Base-by-base conservation (phyloP, 2,888 invertebrate genomes). In the Drosophila infuscata region DNA sequence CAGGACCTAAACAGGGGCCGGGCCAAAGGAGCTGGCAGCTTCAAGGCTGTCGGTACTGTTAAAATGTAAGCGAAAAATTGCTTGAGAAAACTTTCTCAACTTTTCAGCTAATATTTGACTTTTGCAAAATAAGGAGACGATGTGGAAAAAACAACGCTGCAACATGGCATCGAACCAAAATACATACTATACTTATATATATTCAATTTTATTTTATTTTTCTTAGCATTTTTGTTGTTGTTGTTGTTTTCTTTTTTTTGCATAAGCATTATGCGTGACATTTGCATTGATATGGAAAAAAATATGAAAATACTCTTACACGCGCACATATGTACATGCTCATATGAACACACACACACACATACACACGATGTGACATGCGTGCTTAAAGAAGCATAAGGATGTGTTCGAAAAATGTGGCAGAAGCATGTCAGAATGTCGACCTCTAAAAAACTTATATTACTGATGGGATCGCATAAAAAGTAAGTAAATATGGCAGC, bases 71-170 rank as follows among this genome's bases (percentile, higher is more conserved):
- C 82, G 85, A 78, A 87, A 91, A 91, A 91, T 90, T 91, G 91
- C 88, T 83, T 87, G 85, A 76, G 88, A 88, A 88, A 91, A 91
- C 84, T 91, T 91, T 91, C 82, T 81, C 88, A 91, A 91, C 90
- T 91, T 91, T 91, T 91, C 89, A 91, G 91, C 91, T 89, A 91
- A 91, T 91, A 91, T 91, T 91, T 91, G 91, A 88, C 83, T 91
- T 90, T 84, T 82, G 78, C 82, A 87, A 85, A 88, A 91, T 89
- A 88, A 86, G 82, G 74, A 90, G 87, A 75, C 81, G 83, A 86
- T 86, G 81, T 85, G 83, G 83, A 90, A 82, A 46, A 87, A 86
- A 88, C 79, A 88, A 81, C 85, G 81, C 71, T 71, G 70, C 74
- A 78, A 63, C 80, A 84, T 80, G 52, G 59, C 72, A 71, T 59